Evolutionary conservation across 2,113 vertebrate genomes (phyloP), one percentile per base, ranked within the genome.

Genomic region (Monarcha castaneiventris): DNA sequence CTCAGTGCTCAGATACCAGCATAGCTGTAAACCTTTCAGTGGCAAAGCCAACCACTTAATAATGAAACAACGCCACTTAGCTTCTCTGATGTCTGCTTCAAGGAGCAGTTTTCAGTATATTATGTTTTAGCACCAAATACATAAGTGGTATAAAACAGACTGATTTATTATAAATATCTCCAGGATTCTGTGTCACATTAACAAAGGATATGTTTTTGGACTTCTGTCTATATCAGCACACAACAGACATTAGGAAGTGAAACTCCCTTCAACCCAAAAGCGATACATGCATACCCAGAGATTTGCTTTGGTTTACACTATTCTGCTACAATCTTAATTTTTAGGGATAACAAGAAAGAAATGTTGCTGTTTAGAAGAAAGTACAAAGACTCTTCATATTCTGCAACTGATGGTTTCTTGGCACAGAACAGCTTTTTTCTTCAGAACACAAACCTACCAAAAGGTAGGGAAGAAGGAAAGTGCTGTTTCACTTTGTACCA

Each of bases 201-300:
- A 67, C 75, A 62, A 71, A 78, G 6, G 37, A 72, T 9, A 13
- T 20, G 5, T 12, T 84, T 84, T 72, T 56, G 27, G 41, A 79
- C 67, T 46, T 91, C 64, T 81, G 20, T 39, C 67, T 49, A 2
- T n/a, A 72, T 43, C 33, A 86, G 39, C 22, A 39, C 18, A 49
- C 13, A 64, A 78, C 17, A 83, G 32, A 26, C 32, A 10, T 10
- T 15, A 6, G 26, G 59, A 91, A 93, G 66, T 37, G 4, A 61
- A 87, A 85, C 39, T 82, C 43, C 49, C 55, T 77, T 43, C 61
- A 79, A 58, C 13, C 22, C 48, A 77, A 43, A 67, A 35, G 7
- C 0, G 0, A n/a, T 33, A 56, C 11, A 8, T 5, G 8, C 19
- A 59, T 2, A 15, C 10, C 19, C 66, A 59, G 44, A 68, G 27